Conservation (phyloP, 2,888 invertebrate genomes). For the Ceriagrion tenellum region DNA sequence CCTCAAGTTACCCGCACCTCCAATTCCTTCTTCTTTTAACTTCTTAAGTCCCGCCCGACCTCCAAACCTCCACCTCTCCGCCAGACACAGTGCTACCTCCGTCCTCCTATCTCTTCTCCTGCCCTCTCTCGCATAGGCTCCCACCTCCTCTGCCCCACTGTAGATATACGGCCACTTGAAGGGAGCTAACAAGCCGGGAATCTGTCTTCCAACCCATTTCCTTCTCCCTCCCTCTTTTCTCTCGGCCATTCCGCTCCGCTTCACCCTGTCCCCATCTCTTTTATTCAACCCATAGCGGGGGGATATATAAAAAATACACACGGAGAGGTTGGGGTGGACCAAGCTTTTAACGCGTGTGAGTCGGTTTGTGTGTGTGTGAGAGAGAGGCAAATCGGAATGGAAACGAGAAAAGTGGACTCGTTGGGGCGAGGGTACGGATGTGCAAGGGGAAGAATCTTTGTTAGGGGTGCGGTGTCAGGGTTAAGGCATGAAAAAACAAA, state of each 20-base stretch:
- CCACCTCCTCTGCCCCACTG: background rate
- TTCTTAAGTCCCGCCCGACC: background rate
- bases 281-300: background rate
- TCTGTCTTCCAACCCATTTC: background rate
- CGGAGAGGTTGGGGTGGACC: background rate
- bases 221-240: background rate
- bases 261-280: background rate
- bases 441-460: no score
- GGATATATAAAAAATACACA: background rate
- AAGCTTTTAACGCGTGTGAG: background rate
- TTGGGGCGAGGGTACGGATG: background rate
- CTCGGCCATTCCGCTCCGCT: background rate
- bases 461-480: no score
- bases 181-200: conserved; percentile 21
- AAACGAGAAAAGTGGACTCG: background rate
- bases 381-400: background rate
- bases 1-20: no score
- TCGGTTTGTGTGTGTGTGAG: background rate
- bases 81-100: no score
- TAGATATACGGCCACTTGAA: conserved; percentile 17
- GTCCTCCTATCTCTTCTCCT: no score
- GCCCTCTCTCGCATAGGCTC: no score
- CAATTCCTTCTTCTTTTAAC: background rate
- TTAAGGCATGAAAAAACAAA: no score
- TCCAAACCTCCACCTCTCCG: no score